Evolutionary conservation across 2,113 vertebrate genomes (phyloP), one percentile per base, ranked within the genome.

Genomic region (Megaptera novaeangliae): DNA sequence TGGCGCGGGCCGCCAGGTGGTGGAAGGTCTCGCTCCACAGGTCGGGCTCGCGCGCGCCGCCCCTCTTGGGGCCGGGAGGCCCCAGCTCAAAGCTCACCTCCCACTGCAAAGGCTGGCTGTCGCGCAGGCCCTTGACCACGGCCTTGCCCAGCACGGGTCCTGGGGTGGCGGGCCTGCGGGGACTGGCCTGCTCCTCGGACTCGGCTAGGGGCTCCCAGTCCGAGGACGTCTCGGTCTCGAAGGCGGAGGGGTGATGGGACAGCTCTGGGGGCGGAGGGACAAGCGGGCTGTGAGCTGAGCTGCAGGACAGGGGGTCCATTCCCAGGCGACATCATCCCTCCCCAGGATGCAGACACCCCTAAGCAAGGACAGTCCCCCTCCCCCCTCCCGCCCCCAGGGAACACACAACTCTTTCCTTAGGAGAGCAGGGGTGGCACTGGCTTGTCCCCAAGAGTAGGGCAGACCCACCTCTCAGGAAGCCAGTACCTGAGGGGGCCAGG

Each of bases 11-110:
- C 0, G 99, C 99, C 99, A 99, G 98, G 96, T 99, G 99, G 97
- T 99, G 99, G 98, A 99, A 99, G 95, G 99, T 99, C 98, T 99
- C 99, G 0, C 98, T 99, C 99, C 99, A 99, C 74, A 99, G 97
- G 88, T 99, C 99, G 1, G 98, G 96, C 0, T 99, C 99, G 0
- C 98, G 34, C 20, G 4, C 2, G 3, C 34, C 2, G 4, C 4
- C 10, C 2, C 0, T 44, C 74, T 99, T 98, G 2, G 98, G 97
- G 17, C 99, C 99, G 41, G 99, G 99, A 5, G 99, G 98, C 14
- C 89, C 94, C 80, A 99, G 98, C 27, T 99, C 99, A 52, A 99
- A 99, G 36, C 98, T 17, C 20, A 99, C 99, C 91, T 99, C 99
- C 99, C 99, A 99, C 98, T 99, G 99, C 78, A 99, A 46, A 0